Conservation (phyloP, 2,888 invertebrate species). For the Mylabris sibirica region DNA sequence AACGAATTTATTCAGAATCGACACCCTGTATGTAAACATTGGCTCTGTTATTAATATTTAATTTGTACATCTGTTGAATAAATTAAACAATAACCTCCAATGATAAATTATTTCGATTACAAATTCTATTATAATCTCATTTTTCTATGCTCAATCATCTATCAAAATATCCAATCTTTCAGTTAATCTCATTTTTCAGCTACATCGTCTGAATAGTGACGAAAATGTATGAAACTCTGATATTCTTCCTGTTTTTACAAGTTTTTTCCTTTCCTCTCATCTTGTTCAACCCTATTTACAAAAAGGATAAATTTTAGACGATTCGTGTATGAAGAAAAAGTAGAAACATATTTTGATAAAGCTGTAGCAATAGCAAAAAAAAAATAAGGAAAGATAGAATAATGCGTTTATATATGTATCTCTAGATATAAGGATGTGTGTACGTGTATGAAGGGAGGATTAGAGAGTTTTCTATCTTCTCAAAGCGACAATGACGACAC, state of each 20-base stretch:
- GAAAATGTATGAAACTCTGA: conserved; percentile 26
- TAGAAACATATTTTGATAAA: conserved; percentile 31
- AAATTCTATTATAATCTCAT: conserved; percentile 9
- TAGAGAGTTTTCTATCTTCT: conserved; percentile 34
- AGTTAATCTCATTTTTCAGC: conserved; percentile 35
- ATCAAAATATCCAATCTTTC: neutral
- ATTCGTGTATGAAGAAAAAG: conserved; percentile 40
- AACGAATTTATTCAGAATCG: too few relatives aligned
- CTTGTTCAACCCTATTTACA: conserved; percentile 32
- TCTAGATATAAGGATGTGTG: conserved; percentile 17
- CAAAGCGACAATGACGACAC: conserved; percentile 35
- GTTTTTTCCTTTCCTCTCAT: neutral
- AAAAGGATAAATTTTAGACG: conserved; percentile 33
- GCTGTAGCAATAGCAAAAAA: too few relatives aligned
- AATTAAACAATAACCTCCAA: neutral
- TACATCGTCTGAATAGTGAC: conserved; percentile 30
- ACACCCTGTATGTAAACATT: too few relatives aligned
- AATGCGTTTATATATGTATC: neutral
- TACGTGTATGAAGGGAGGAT: conserved; percentile 36
- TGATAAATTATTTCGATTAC: neutral
- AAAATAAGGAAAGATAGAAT: neutral
- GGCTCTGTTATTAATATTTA: neutral
- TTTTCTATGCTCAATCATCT: conserved; percentile 7
- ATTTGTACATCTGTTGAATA: neutral
- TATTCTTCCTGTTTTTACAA: conserved; percentile 15